Percentiles rank a stretch among this genome's conserved stretches.
Evolutionary conservation across 2,888 invertebrate species (phyloP).

Genomic region (Latrodectus elegans): DNA sequence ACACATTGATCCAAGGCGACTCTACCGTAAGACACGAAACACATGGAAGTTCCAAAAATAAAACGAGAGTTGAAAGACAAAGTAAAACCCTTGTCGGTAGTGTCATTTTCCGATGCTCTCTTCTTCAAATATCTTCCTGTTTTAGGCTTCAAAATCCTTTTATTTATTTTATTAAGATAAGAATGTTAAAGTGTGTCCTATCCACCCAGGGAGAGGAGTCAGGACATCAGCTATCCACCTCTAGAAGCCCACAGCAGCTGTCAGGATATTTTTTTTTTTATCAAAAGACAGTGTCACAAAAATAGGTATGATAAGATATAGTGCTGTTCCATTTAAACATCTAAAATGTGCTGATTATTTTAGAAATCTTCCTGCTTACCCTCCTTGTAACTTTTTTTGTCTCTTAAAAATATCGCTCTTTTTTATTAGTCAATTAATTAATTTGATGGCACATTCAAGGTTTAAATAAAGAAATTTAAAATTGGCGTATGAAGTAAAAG

Average conservation of each 20-base stretch:
- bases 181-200: neutral
- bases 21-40: conserved; percentile 9
- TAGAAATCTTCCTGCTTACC: neutral
- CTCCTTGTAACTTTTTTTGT: no score
- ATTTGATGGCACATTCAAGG: no score
- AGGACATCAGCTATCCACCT: neutral
- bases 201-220: neutral
- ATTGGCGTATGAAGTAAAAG: no score
- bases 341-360: neutral
- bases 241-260: neutral
- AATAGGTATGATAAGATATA: neutral
- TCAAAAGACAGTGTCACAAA: neutral
- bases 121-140: conserved; percentile 16
- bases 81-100: conserved; percentile 9
- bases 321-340: neutral
- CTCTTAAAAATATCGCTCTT: no score
- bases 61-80: neutral
- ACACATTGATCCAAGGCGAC: conserved; percentile 22
- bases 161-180: neutral
- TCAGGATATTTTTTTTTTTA: neutral
- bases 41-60: conserved; percentile 43
- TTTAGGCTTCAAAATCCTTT: neutral
- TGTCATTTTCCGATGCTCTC: conserved; percentile 42
- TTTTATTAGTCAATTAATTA: no score
- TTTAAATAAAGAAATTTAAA: no score